These are phyloP conservation scores for Crypturellus tataupa DNA, from an alignment of 2,797 vertebrate genomes.

Conservation along the genomic window DNA sequence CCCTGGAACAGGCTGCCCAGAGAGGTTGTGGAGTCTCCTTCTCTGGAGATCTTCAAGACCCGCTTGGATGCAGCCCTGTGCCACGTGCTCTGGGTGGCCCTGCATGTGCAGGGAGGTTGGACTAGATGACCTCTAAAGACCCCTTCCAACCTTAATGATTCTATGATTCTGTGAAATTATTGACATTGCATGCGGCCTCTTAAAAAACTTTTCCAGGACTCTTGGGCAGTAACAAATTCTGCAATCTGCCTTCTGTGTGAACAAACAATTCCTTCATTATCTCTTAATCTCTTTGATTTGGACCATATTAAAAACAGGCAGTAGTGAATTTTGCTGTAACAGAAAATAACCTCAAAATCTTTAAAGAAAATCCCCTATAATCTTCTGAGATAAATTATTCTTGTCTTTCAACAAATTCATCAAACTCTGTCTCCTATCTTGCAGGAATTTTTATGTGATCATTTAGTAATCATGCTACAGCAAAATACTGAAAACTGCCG, in stretches of 20 bases:
- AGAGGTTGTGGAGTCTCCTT: no score
- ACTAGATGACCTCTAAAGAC: no score
- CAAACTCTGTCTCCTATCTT: neutral
- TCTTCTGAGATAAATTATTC: neutral
- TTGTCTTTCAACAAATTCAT: neutral
- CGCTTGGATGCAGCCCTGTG: no score
- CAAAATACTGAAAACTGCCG: neutral
- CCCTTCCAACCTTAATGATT: no score
- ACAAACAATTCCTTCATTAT: neutral
- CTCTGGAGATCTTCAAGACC: no score
- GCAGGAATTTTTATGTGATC: neutral
- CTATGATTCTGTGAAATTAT: neutral
- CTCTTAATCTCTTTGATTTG: neutral
- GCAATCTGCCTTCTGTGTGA: neutral
- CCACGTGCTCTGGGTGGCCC: no score
- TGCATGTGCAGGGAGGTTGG: no score
- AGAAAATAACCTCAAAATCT: neutral
- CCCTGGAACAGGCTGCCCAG: no score
- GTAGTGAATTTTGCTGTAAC: neutral
- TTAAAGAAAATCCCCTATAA: neutral
- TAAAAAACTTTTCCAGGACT: constrained; percentile 6
- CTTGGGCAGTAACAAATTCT: neutral
- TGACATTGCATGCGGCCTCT: neutral
- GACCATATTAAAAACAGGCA: neutral
- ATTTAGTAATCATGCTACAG: neutral